Evolutionary conservation across 2,797 vertebrate genomes (phyloP), one percentile per base, ranked within the genome.

Genomic region (Vultur gryphus): DNA sequence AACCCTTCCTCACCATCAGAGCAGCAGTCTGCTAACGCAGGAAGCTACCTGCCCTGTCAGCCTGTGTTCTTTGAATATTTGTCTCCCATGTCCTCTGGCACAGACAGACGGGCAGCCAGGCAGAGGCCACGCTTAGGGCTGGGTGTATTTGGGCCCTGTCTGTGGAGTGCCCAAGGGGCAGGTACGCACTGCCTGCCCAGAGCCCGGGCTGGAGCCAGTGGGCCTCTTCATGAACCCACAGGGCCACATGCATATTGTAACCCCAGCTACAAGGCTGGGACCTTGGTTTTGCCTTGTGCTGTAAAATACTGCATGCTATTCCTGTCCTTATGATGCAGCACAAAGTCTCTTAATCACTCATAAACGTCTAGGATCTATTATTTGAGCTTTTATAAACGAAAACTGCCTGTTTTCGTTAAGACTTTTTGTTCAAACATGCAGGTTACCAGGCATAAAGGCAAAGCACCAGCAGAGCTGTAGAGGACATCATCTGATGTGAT

Each of bases 21-120:
- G 39, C n/a, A 66, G 6, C 37, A 71, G 73, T 26, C 26, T 62
- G 24, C 48, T 84, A 58, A 28, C 0, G 6, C 10, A 25, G 59
- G n/a, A 46, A 77, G 54, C 18, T 84, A 12, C 41, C 59, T 71
- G n/a, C 33, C n/a, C 43, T 33, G 20, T 48, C 62, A 48, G 17
- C 19, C 64, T 69, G 16, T 64, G 13, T 16, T 65, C 48, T 61
- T 61, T 57, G 31, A 62, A 31, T 59, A n/a, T 65, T 69, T 83
- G 10, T 37, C 26, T 16, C 49, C 13, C 5, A 10, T 7, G 21
- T 55, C 23, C 43, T 31, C 37, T 25, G 37, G 37, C 6, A 37
- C 0, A 2, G 29, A 37, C 0, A 1, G n/a, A 6, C 0, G 2
- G 81, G n/a, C 54, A 72, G 29, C 13, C 31, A 44, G 75, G 31